A percentile compares a stretch with the other conserved stretches of the same genome.
Conservation (phyloP, 2,113 vertebrate genomes). For the Regulus satrapa region DNA sequence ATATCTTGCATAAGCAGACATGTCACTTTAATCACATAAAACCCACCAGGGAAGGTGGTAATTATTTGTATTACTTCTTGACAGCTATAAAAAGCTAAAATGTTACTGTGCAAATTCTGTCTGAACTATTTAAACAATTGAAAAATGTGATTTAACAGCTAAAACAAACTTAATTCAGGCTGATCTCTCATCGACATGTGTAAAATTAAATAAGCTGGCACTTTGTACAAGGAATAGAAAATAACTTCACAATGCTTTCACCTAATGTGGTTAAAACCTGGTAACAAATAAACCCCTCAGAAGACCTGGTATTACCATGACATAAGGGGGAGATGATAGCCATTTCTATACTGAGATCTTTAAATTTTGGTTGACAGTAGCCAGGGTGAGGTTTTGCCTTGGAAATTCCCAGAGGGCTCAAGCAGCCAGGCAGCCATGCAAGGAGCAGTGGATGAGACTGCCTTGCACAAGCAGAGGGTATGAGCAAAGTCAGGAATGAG, state of each 20-base stretch:
- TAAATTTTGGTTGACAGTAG: background rate
- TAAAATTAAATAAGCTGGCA: background rate
- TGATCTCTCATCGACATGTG: background rate
- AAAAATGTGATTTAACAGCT: constrained; percentile 60
- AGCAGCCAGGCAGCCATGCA: background rate
- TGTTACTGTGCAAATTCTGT: constrained; percentile 58
- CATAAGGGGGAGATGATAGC: background rate
- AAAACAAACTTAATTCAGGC: constrained; percentile 53
- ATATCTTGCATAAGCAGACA: constrained; percentile 55
- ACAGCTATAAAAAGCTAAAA: constrained; percentile 58
- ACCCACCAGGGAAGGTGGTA: constrained; percentile 39
- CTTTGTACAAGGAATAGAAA: background rate
- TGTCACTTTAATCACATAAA: constrained; percentile 65
- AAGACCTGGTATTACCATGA: background rate
- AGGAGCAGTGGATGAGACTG: background rate
- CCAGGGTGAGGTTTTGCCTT: background rate
- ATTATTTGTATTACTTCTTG: constrained; percentile 64
- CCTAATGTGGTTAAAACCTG: background rate
- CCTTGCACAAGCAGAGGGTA: background rate
- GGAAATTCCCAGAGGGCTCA: background rate
- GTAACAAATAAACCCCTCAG: background rate
- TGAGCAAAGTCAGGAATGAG: background rate
- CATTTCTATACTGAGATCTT: background rate
- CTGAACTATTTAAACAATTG: constrained; percentile 60
- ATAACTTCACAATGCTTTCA: background rate